These are phyloP conservation scores for Mantis religiosa DNA, from an alignment of 2,888 invertebrate genomes.

Conservation along the genomic window DNA sequence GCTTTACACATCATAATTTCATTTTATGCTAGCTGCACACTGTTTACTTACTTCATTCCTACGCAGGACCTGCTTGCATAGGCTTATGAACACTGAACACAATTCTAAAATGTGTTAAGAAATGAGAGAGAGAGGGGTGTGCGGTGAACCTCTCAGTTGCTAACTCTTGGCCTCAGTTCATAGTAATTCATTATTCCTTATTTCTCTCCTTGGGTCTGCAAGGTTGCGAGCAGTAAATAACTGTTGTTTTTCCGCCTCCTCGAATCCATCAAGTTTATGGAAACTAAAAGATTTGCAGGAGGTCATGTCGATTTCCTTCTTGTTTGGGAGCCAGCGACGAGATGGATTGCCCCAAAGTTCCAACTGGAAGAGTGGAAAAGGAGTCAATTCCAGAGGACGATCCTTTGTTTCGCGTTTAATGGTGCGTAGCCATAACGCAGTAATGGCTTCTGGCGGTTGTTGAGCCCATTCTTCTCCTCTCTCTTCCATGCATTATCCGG, in stretches of 20 bases:
- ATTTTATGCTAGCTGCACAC: too few relatives aligned
- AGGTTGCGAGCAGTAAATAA: not conserved
- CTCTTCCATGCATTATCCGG: not conserved
- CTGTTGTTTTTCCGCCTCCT: not conserved
- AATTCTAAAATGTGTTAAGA: not conserved
- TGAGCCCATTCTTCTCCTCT: not conserved
- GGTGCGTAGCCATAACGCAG: slow-evolving; percentile 15
- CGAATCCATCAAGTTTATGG: not conserved
- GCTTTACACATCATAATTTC: too few relatives aligned
- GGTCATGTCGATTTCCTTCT: not conserved
- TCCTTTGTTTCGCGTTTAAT: slow-evolving; percentile 24
- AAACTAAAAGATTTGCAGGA: not conserved
- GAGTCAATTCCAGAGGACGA: not conserved
- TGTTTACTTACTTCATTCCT: too few relatives aligned
- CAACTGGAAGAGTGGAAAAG: not conserved
- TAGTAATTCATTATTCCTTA: not conserved
- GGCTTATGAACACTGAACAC: not conserved
- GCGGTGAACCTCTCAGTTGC: not conserved
- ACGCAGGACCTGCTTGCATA: too few relatives aligned
- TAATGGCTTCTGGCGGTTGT: slow-evolving; percentile 1
- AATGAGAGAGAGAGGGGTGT: not conserved
- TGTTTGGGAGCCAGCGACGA: not conserved
- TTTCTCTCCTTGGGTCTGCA: not conserved
- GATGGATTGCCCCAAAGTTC: not conserved
- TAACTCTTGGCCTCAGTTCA: not conserved